Conservation (phyloP, 2,113 vertebrate genomes). For the Bufo gargarizans region DNA sequence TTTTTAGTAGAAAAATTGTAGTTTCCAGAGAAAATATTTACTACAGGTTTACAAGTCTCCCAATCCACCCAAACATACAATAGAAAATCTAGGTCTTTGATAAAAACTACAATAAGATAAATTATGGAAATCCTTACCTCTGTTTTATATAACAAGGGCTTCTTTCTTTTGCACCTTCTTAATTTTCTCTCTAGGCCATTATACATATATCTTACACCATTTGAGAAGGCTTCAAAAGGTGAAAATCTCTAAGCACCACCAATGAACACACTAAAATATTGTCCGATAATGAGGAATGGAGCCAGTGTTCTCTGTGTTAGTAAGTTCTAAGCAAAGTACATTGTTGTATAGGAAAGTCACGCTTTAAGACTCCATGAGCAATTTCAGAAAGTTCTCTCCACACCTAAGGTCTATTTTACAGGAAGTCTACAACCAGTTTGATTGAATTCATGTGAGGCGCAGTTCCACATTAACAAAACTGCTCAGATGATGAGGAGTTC, state of each 20-base stretch:
- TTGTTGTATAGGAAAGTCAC: not conserved
- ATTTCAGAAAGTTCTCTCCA: not conserved
- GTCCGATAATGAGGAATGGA: not conserved
- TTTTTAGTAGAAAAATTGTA: too few relatives aligned
- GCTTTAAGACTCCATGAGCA: not conserved
- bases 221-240: not conserved
- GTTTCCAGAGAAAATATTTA: too few relatives aligned
- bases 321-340: not conserved
- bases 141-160: not conserved
- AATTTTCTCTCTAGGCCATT: not conserved
- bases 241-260: not conserved
- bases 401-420: slow-evolving; percentile 8
- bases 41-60: not conserved
- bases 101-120: not conserved
- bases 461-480: slow-evolving; percentile 32
- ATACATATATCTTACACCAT: not conserved
- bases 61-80: not conserved
- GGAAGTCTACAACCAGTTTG: not conserved
- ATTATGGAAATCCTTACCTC: not conserved
- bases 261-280: not conserved
- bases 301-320: not conserved
- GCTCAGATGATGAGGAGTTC: slow-evolving; percentile 25
- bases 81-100: not conserved
- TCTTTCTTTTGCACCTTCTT: not conserved
- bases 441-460: not conserved